Evolutionary conservation across 2,113 vertebrate species (phyloP), one percentile per base, ranked within the genome.

Genomic region (Neogale vison): DNA sequence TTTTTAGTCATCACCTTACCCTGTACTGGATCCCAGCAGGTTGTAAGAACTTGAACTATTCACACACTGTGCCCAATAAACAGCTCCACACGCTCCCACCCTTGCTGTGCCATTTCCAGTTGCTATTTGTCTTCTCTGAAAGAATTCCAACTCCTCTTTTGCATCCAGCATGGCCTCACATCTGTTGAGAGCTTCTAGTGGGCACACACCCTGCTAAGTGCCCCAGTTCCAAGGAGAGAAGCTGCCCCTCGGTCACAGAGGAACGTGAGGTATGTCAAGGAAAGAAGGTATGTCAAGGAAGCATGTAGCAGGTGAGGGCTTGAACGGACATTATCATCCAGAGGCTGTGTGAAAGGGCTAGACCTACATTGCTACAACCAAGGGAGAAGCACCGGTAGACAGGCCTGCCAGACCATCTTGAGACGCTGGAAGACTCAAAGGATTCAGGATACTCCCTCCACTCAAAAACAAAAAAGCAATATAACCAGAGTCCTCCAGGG

Each of bases 401-500:
- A 1, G 71, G 69, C 15, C 86, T 45, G 65, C 77, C 21, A 23
- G 93, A 34, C 63, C 36, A 5, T 20, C 94, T 42, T 6, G 26
- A 47, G 50, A 61, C 17, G 39, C 69, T 14, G 8, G 23, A 84
- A 59, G 34, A 15, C 24, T 87, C 12, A 1, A 31, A 47, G n/a
- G 85, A 55, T 29, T 67, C 26, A 0, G 29, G 67, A 50, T 52
- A 69, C 93, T 92, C 95, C 94, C 88, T 92, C 15, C 24, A 6
- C 17, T 89, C 6, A 57, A 47, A 93, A 67, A 93, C 61, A 96
- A 55, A 93, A 87, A 57, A 45, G 45, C 59, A 90, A 50, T 26
- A n/a, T 29, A 77, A 71, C 81, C 34, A 9, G n/a, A 57, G 18
- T 57, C 47, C 63, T 93, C 84, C 24, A 24, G 71, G 87, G 90